Percentiles rank a stretch among this genome's conserved stretches.
phyloP scores from a whole-genome alignment of 1,140 invertebrate genomes.

The Formica exsecta region DNA sequence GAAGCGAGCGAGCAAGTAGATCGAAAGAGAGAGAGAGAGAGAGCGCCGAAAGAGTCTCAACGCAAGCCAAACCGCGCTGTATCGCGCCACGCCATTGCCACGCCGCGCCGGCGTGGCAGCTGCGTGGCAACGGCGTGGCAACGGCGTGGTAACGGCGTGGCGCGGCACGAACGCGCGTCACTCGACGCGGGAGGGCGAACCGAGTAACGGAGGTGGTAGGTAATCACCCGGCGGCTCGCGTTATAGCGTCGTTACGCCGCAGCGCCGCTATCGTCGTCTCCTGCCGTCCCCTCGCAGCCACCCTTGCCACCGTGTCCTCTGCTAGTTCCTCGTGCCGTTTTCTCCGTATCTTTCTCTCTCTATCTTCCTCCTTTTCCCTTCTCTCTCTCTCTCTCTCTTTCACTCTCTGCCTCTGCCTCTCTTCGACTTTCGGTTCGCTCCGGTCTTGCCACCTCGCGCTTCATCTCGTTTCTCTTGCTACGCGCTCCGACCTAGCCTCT shows the following conservation, averaged over 20 bases:
- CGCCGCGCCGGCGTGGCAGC: slow-evolving; percentile 17
- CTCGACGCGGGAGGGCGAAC: slow-evolving; percentile 71
- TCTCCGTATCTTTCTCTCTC: slow-evolving; percentile 57
- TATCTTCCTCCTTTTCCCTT: slow-evolving; percentile 56
- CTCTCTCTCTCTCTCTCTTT: slow-evolving; percentile 50
- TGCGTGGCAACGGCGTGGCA: slow-evolving; percentile 37
- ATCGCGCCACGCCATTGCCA: slow-evolving; percentile 1
- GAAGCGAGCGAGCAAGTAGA: slow-evolving; percentile 49
- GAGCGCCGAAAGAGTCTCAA: slow-evolving; percentile 43
- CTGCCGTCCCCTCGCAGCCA: slow-evolving; percentile 63
- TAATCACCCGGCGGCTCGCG: slow-evolving; percentile 84
- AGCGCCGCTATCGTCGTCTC: slow-evolving; percentile 80
- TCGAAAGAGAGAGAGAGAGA: background rate
- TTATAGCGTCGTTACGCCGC: slow-evolving; percentile 85
- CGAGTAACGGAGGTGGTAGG: slow-evolving; percentile 79
- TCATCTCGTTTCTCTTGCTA: slow-evolving; percentile 62
- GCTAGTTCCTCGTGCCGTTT: slow-evolving; percentile 64
- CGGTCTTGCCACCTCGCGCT: slow-evolving; percentile 55
- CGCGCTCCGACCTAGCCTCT: slow-evolving; percentile 56
- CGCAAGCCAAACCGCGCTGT: background rate
- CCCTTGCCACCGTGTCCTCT: slow-evolving; percentile 61
- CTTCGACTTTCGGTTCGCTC: slow-evolving; percentile 66
- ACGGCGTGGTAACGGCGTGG: slow-evolving; percentile 36
- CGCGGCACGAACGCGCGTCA: slow-evolving; percentile 51
- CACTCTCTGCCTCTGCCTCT: slow-evolving; percentile 56